Percentiles rank a stretch among this genome's conserved stretches.
Conservation (phyloP, 1,140 invertebrate genomes). For the Neodiprion fabricii region DNA sequence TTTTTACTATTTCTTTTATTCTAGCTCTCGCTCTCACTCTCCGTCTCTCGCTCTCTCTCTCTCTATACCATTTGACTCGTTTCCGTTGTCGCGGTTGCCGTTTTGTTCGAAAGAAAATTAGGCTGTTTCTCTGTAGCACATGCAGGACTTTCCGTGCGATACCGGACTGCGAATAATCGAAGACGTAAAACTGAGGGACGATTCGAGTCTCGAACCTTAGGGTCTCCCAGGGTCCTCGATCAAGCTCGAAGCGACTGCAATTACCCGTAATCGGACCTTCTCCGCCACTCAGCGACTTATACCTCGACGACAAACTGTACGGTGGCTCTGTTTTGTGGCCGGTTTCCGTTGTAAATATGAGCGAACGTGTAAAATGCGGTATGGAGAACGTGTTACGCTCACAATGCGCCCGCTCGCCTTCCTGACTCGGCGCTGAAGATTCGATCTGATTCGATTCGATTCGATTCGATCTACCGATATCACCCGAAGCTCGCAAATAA, state of each 20-base stretch:
- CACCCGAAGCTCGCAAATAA: slow-evolving; percentile 49
- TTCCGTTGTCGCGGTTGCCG: slow-evolving; percentile 27
- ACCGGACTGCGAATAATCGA: neutral
- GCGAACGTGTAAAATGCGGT: neutral
- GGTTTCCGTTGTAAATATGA: neutral
- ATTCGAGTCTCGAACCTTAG: too few relatives aligned
- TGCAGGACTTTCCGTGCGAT: too few relatives aligned
- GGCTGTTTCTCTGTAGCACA: slow-evolving; percentile 22
- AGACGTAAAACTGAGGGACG: neutral
- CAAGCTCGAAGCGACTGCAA: too few relatives aligned
- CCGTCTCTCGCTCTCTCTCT: slow-evolving; percentile 22
- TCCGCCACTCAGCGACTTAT: too few relatives aligned
- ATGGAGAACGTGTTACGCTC: neutral
- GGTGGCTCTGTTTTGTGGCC: neutral
- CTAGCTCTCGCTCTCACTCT: slow-evolving; percentile 27
- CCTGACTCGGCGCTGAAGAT: slow-evolving; percentile 35
- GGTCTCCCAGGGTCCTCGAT: too few relatives aligned
- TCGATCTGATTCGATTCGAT: slow-evolving; percentile 47
- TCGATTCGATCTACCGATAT: slow-evolving; percentile 44
- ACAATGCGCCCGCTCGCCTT: slow-evolving; percentile 9
- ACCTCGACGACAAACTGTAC: too few relatives aligned
- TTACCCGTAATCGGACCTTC: too few relatives aligned
- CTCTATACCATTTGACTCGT: slow-evolving; percentile 29
- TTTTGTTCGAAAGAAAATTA: slow-evolving; percentile 45
- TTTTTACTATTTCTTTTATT: slow-evolving; percentile 27